phyloP scores from a whole-genome alignment of 2,113 vertebrate genomes.

The Ariopsis seemanni region DNA sequence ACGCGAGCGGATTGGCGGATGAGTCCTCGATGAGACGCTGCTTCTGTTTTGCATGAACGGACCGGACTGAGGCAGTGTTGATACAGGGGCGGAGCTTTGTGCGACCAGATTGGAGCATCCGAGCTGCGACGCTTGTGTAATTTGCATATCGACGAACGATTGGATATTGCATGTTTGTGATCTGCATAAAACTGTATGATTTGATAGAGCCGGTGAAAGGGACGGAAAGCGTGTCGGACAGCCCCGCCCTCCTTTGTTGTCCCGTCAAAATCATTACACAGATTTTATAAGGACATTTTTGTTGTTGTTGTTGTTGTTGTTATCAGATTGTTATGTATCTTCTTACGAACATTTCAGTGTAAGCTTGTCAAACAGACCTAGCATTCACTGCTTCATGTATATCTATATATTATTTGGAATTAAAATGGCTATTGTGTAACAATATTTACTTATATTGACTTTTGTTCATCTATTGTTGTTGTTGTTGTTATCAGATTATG shows the following conservation, averaged over 20 bases:
- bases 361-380: neutral
- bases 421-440: neutral
- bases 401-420: neutral
- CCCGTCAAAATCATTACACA: constrained; percentile 62
- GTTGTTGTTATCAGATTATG: neutral
- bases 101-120: constrained; percentile 67
- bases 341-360: neutral
- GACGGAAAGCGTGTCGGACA: constrained; percentile 26
- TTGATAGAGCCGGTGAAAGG: constrained; percentile 23
- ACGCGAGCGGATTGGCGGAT: constrained; percentile 70
- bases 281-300: constrained; percentile 6
- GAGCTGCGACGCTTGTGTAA: neutral
- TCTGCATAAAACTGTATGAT: constrained; percentile 3
- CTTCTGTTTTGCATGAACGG: constrained; percentile 37
- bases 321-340: neutral
- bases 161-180: neutral
- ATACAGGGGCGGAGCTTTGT: constrained; percentile 64
- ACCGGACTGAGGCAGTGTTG: neutral
- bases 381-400: neutral
- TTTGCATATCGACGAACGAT: neutral
- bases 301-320: neutral
- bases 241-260: constrained; percentile 78
- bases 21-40: neutral
- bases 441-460: neutral
- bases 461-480: neutral